These are phyloP conservation scores for Cetoscarus ocellatus DNA, from an alignment of 2,797 vertebrate genomes.

Conservation along the genomic window DNA sequence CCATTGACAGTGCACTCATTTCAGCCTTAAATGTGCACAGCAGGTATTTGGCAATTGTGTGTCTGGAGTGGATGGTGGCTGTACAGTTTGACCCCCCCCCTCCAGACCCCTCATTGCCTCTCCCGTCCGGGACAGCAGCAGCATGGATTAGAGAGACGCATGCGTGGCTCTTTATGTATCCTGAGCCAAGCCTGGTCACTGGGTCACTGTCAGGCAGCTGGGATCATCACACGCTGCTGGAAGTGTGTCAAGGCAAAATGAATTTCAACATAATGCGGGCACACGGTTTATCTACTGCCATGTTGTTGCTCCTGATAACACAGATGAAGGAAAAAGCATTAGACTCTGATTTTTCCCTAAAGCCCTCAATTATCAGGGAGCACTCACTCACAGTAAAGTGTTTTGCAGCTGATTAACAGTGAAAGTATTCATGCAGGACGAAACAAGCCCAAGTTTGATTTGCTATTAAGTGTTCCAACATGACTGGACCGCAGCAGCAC, in stretches of 20 bases:
- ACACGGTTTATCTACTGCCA: not conserved
- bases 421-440: slow-evolving; percentile 37
- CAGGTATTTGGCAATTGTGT: slow-evolving; percentile 33
- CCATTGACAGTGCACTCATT: slow-evolving; percentile 18
- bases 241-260: slow-evolving; percentile 39
- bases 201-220: slow-evolving; percentile 66
- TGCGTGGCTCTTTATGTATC: slow-evolving; percentile 54
- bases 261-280: not conserved
- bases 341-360: not conserved
- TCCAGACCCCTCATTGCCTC: not conserved
- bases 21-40: slow-evolving; percentile 34
- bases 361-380: not conserved
- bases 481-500: slow-evolving; percentile 1
- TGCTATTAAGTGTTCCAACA: slow-evolving; percentile 14
- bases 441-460: slow-evolving; percentile 33
- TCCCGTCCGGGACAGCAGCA: slow-evolving; percentile 48
- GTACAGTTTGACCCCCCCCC: not conserved
- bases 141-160: slow-evolving; percentile 71
- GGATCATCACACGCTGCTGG: slow-evolving; percentile 50
- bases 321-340: not conserved
- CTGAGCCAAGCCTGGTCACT: slow-evolving; percentile 66
- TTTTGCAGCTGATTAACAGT: slow-evolving; percentile 6
- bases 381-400: not conserved
- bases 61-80: slow-evolving; percentile 13
- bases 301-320: not conserved